Conservation (phyloP, 2,113 vertebrate species). For the Talpa occidentalis region DNA sequence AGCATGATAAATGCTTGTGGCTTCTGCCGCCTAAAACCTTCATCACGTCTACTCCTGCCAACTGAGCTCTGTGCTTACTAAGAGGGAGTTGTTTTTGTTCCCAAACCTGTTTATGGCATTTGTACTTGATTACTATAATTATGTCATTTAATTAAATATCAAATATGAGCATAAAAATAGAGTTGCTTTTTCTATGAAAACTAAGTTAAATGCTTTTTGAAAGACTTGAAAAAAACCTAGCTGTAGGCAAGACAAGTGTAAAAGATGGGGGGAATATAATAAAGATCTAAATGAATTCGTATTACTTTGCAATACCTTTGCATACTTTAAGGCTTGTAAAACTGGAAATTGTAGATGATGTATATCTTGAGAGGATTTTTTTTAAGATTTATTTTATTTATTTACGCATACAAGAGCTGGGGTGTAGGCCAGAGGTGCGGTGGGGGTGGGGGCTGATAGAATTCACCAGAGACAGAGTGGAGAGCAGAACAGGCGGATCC, state of each 20-base stretch:
- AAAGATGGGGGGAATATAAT: neutral
- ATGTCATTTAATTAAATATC: conserved; percentile 74
- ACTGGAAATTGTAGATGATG: conserved; percentile 15
- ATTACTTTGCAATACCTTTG: conserved; percentile 25
- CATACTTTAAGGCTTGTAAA: conserved; percentile 34
- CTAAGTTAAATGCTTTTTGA: conserved; percentile 63
- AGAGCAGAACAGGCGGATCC: too few relatives aligned
- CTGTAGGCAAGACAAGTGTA: conserved; percentile 15
- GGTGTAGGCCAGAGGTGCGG: too few relatives aligned
- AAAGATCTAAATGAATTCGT: conserved; percentile 58
- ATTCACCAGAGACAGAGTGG: too few relatives aligned
- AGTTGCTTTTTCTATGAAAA: conserved; percentile 66
- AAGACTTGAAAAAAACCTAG: conserved; percentile 46
- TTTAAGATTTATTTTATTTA: too few relatives aligned
- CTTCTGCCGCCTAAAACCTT: neutral
- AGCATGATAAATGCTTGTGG: neutral
- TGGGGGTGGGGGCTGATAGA: too few relatives aligned
- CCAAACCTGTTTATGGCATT: conserved; percentile 62
- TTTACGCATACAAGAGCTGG: too few relatives aligned
- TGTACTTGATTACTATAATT: conserved; percentile 72
- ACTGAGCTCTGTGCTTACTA: neutral
- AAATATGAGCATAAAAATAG: conserved; percentile 66
- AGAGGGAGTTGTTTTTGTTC: conserved; percentile 54
- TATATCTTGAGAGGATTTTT: conserved; percentile 17
- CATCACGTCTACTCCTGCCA: neutral